Evolutionary conservation across 2,797 vertebrate species (phyloP).

Genomic region (Sphenodon punctatus): DNA sequence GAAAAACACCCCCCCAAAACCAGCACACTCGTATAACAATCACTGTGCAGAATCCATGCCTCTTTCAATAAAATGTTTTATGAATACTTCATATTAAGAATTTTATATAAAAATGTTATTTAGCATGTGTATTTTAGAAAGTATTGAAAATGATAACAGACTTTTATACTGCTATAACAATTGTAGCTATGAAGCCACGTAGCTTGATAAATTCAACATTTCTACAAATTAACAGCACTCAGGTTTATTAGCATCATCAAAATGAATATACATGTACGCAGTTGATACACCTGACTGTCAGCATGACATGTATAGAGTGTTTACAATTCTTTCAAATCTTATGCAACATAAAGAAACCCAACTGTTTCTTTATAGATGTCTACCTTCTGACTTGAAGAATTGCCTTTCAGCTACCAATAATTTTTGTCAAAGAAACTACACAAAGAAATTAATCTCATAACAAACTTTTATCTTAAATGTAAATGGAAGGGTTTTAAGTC

Average conservation of each 20-base stretch:
- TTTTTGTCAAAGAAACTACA: neutral
- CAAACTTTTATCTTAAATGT: neutral
- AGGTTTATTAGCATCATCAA: conserved; percentile 12
- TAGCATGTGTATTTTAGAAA: neutral
- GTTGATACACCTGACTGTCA: neutral
- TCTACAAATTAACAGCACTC: neutral
- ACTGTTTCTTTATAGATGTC: conserved; percentile 15
- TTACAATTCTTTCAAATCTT: neutral
- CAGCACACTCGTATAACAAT: neutral
- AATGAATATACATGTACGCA: neutral
- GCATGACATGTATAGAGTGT: conserved; percentile 2
- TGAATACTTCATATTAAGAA: neutral
- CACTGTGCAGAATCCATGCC: neutral
- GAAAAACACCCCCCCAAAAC: too few relatives aligned
- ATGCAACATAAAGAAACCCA: neutral
- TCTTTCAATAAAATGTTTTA: neutral
- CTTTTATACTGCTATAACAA: too few relatives aligned
- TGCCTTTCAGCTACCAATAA: neutral
- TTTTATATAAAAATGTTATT: neutral
- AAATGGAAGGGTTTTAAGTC: neutral
- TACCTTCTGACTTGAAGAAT: neutral
- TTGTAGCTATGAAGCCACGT: too few relatives aligned
- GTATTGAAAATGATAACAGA: too few relatives aligned
- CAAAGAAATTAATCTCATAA: neutral
- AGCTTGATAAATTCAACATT: conserved; percentile 1